phyloP scores from a whole-genome alignment of 1,140 invertebrate genomes.

The Lordiphosa collinella region DNA sequence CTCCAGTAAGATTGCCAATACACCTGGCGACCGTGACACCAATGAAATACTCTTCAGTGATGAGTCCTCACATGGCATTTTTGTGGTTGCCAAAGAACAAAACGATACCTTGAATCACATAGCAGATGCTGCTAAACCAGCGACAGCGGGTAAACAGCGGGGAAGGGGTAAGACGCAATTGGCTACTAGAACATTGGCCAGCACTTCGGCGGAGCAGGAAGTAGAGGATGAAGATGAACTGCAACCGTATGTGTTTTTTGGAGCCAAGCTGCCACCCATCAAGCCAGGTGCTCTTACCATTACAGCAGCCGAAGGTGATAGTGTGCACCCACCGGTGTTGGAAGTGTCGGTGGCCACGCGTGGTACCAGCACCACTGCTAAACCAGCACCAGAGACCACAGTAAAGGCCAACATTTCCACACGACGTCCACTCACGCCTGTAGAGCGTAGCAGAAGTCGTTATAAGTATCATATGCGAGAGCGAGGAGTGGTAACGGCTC shows the following conservation, averaged over 20 bases:
- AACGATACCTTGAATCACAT: constrained; percentile 74
- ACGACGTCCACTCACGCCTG: constrained; percentile 50
- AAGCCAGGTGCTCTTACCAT: constrained; percentile 81
- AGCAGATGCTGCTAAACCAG: constrained; percentile 44
- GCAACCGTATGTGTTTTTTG: constrained; percentile 86
- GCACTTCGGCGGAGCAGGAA: constrained; percentile 43
- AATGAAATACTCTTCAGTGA: constrained; percentile 78
- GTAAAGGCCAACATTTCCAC: constrained; percentile 41
- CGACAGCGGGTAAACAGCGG: constrained; percentile 17
- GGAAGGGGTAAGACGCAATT: constrained; percentile 35
- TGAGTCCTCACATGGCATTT: constrained; percentile 72
- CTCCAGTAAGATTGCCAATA: constrained; percentile 2
- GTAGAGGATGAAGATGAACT: constrained; percentile 82
- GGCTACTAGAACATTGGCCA: neutral
- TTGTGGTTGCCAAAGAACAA: constrained; percentile 73
- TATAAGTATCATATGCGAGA: constrained; percentile 81
- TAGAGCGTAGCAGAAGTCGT: constrained; percentile 65
- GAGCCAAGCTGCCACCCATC: constrained; percentile 83
- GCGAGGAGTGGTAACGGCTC: constrained; percentile 42
- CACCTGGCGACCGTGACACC: constrained; percentile 50
- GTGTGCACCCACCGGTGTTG: constrained; percentile 65
- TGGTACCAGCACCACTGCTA: constrained; percentile 3
- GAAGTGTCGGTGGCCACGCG: constrained; percentile 69
- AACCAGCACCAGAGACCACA: constrained; percentile 9
- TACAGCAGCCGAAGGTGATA: constrained; percentile 75